phyloP scores from a whole-genome alignment of 2,113 vertebrate species.

The Erythrolamprus reginae region DNA sequence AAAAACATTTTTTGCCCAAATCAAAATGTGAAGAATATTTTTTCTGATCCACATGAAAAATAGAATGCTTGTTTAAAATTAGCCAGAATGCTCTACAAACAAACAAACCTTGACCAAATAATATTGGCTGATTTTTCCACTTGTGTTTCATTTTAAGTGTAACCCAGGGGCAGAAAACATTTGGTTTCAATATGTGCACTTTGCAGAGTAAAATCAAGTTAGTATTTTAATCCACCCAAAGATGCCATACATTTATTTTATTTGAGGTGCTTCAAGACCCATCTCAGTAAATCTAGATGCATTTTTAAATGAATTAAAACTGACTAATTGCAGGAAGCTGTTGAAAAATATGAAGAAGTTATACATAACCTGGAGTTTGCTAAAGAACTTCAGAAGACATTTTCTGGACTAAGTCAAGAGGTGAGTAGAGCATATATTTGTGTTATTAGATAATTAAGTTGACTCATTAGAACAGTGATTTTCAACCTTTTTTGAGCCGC shows the following conservation, averaged over 20 bases:
- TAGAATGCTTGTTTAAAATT: background rate
- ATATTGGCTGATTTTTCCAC: background rate
- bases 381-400: slow-evolving; percentile 88
- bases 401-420: slow-evolving; percentile 83
- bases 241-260: background rate
- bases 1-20: background rate
- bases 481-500: too few relatives aligned
- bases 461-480: background rate
- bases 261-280: background rate
- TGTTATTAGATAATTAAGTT: background rate
- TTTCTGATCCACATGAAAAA: background rate
- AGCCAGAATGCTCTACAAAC: background rate
- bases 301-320: background rate
- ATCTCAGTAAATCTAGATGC: background rate
- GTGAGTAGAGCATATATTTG: slow-evolving; percentile 68
- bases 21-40: background rate
- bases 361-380: slow-evolving; percentile 89
- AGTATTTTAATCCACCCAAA: background rate
- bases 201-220: background rate
- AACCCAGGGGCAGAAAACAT: background rate
- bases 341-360: slow-evolving; percentile 90
- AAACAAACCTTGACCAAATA: background rate
- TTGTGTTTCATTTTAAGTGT: background rate
- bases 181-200: background rate
- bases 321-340: slow-evolving; percentile 75